Evolutionary conservation across 2,888 invertebrate genomes (phyloP), one percentile per base, ranked within the genome.

Genomic region (Aradus depressus): DNA sequence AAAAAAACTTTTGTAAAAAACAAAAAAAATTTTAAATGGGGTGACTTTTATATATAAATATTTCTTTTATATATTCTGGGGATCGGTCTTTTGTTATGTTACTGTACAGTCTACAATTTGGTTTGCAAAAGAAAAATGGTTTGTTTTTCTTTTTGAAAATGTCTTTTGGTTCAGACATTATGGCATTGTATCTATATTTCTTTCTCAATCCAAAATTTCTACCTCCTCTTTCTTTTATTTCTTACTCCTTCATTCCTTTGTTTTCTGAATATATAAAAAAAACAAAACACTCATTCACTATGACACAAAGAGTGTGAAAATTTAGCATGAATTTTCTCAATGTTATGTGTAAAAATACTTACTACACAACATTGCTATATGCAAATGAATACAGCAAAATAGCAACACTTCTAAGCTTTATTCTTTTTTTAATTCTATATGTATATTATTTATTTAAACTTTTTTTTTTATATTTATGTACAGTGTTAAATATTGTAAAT

Each of bases 301-400:
- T 52, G 49, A 54, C 54, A 51, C 43, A 49, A 44, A 19, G 54
- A 44, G 54, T 54, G 54, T 52, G 21, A n/a, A n/a, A n/a, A n/a
- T n/a, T n/a, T 28, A 47, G 47, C 47, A 47, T 47, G 47, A 44
- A n/a, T n/a, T n/a, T n/a, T n/a, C n/a, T n/a, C n/a, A n/a, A n/a
- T n/a, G n/a, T n/a, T n/a, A n/a, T n/a, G n/a, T n/a, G n/a, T n/a
- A n/a, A n/a, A 16, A 31, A 31, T 35, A 19, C 41, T 51, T 12
- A 12, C 3, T 23, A 26, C 28, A 14, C 18, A 48, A 48, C 39
- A 31, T 31, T 44, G 44, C 44, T 52, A 44, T 26, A 21, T 41
- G 22, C 32, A 44, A 49, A 47, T 37, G 14, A 32, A 44, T 32
- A n/a, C n/a, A 41, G 41, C 39, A 45, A 54, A 54, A 54, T 54